Evolutionary conservation across 2,797 vertebrate species (phyloP).

Genomic region (Hypotaenidia okinawae): DNA sequence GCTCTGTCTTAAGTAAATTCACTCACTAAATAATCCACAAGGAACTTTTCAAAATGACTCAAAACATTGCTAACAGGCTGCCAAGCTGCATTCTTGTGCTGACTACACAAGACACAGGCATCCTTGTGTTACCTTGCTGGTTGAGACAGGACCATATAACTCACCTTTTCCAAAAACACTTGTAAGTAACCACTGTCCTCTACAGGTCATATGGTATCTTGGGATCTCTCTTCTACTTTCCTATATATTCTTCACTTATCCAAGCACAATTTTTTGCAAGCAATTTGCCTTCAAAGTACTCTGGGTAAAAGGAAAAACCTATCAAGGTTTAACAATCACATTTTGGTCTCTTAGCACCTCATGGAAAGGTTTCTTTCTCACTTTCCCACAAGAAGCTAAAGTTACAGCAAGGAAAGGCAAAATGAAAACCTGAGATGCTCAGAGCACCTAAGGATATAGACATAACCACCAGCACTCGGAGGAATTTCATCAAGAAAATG

Average conservation of each 20-base stretch:
- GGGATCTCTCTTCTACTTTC: background rate
- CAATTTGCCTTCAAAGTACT: constrained; percentile 31
- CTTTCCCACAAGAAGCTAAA: constrained; percentile 3
- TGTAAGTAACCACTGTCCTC: constrained; percentile 26
- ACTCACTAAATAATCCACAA: constrained; percentile 52
- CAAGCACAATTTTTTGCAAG: background rate
- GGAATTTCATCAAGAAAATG: constrained; percentile 48
- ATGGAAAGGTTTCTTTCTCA: constrained; percentile 15
- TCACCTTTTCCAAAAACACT: background rate
- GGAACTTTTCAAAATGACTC: background rate
- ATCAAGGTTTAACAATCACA: constrained; percentile 42
- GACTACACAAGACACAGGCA: background rate
- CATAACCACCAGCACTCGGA: constrained; percentile 25
- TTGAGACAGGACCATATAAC: background rate
- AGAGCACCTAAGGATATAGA: constrained; percentile 23
- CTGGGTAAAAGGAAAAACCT: constrained; percentile 45
- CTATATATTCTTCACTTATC: background rate
- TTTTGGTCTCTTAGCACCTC: constrained; percentile 4
- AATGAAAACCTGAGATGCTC: background rate
- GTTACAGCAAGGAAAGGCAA: constrained; percentile 18
- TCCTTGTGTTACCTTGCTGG: background rate
- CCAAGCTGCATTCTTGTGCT: background rate
- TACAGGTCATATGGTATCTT: background rate
- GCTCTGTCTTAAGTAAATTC: constrained; percentile 38
- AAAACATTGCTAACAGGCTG: background rate